Evolutionary conservation across 1,140 invertebrate genomes (phyloP).

Genomic region (Drosophila miranda): DNA sequence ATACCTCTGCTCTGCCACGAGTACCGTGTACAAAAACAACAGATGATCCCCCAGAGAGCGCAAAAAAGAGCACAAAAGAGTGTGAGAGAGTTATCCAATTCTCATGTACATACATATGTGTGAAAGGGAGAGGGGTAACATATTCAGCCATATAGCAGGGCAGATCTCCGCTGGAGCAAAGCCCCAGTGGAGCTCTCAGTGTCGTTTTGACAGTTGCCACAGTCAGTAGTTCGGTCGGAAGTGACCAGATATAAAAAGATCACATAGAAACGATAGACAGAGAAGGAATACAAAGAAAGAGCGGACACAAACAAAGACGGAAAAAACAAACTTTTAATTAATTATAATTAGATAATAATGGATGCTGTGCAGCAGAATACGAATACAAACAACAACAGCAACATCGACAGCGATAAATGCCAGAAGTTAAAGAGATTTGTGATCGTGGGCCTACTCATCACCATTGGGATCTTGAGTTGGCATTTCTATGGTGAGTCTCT

Average conservation of each 20-base stretch:
- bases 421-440: slow-evolving; percentile 73
- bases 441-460: slow-evolving; percentile 58
- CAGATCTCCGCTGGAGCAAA: slow-evolving; percentile 31
- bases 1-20: too few relatives aligned
- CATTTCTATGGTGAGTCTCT: slow-evolving; percentile 70
- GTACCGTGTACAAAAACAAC: neutral
- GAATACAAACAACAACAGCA: slow-evolving; percentile 40
- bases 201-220: slow-evolving; percentile 35
- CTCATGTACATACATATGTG: slow-evolving; percentile 7
- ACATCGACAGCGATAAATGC: slow-evolving; percentile 71
- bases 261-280: slow-evolving; percentile 10
- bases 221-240: slow-evolving; percentile 13
- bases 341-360: slow-evolving; percentile 53
- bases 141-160: slow-evolving; percentile 25
- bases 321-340: slow-evolving; percentile 45
- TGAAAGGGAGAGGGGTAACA: neutral
- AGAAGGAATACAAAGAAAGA: slow-evolving; percentile 3
- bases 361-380: slow-evolving; percentile 29
- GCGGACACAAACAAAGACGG: slow-evolving; percentile 16
- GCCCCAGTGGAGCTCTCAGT: slow-evolving; percentile 22
- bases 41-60: slow-evolving; percentile 52
- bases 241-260: slow-evolving; percentile 23
- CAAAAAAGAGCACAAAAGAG: neutral
- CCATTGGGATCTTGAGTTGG: slow-evolving; percentile 70
- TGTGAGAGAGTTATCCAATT: slow-evolving; percentile 11